Evolutionary conservation across 2,888 invertebrate species (phyloP), one percentile per base, ranked within the genome.

Genomic region (Altica lythri): DNA sequence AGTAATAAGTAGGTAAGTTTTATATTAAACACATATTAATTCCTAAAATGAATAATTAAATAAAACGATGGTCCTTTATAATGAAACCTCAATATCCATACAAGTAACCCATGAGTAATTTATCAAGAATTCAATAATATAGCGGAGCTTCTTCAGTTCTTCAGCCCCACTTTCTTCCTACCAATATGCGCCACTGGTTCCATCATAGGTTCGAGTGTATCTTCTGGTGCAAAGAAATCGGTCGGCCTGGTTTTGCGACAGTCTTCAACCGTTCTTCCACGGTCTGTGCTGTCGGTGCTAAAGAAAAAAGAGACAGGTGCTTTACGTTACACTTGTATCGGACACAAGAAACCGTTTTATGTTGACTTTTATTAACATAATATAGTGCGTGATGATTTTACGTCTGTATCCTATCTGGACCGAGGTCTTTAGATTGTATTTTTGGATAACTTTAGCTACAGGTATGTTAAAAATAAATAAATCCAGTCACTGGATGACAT

Each of bases 231-330:
- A 53, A 60, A 55, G 57, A 62, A 63, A 61, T 63, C 64, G 60
- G 59, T 55, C 61, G 64, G 60, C 61, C 64, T 62, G 60, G 59
- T 64, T 60, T 60, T 45, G 42, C 60, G 55, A 40, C 60, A 60
- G 59, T 59, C 59, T 59, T 62, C 61, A 56, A 54, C 59, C 50
- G 60, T 58, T 55, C 53, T 55, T 57, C 55, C 45, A 44, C 49
- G 57, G 57, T 62, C 58, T 63, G 62, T 63, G 62, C 61, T 58
- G 57, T 53, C 62, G 43, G 19, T 27, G 45, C 40, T 40, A 22
- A 18, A 45, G 18, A 22, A 16, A 40, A 40, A 50, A 54, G 38
- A 48, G 54, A 61, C 60, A 64, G 64, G 64, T 62, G 62, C 58
- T 44, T 54, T 30, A 5, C 22, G 40, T n/a, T n/a, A n/a, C n/a